Evolutionary conservation across 2,888 invertebrate species (phyloP).

Genomic region (Scaeva pyrastri): DNA sequence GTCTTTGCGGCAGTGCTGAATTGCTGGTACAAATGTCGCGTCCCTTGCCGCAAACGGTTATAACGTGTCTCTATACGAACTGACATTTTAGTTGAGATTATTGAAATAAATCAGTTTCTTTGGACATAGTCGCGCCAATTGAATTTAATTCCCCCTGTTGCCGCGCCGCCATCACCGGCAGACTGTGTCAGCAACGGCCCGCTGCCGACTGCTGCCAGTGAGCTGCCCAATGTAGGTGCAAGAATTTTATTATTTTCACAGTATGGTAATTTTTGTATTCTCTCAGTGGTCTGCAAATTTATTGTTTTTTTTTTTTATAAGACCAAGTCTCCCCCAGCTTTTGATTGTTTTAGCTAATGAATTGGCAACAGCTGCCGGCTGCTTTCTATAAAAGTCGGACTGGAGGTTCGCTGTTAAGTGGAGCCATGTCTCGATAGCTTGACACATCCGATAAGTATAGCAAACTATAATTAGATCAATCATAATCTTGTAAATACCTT

Average conservation of each 20-base stretch:
- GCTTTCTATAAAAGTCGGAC: constrained; percentile 24
- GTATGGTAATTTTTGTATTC: constrained; percentile 1
- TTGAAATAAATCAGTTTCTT: constrained; percentile 73
- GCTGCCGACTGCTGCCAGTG: neutral
- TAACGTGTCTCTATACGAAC: constrained; percentile 32
- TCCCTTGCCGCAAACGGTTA: constrained; percentile 16
- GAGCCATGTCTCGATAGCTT: constrained; percentile 23
- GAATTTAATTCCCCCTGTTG: constrained; percentile 63
- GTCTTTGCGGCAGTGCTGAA: constrained; percentile 8
- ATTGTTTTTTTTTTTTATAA: neutral
- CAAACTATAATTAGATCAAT: constrained; percentile 53
- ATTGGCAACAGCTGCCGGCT: constrained; percentile 8
- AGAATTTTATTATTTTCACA: constrained; percentile 48
- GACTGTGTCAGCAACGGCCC: constrained; percentile 11
- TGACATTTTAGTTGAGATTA: constrained; percentile 70
- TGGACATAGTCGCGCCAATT: constrained; percentile 74
- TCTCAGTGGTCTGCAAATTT: neutral
- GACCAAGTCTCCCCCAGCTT: constrained; percentile 36
- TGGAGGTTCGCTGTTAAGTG: constrained; percentile 38
- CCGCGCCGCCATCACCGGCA: too few relatives aligned
- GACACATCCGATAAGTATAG: constrained; percentile 45
- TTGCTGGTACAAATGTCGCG: constrained; percentile 5
- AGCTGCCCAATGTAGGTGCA: constrained; percentile 62
- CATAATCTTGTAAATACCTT: constrained; percentile 51
- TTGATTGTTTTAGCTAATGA: constrained; percentile 45